Evolutionary conservation across 2,113 vertebrate genomes (phyloP), one percentile per base, ranked within the genome.

Genomic region (Halichoeres trimaculatus): DNA sequence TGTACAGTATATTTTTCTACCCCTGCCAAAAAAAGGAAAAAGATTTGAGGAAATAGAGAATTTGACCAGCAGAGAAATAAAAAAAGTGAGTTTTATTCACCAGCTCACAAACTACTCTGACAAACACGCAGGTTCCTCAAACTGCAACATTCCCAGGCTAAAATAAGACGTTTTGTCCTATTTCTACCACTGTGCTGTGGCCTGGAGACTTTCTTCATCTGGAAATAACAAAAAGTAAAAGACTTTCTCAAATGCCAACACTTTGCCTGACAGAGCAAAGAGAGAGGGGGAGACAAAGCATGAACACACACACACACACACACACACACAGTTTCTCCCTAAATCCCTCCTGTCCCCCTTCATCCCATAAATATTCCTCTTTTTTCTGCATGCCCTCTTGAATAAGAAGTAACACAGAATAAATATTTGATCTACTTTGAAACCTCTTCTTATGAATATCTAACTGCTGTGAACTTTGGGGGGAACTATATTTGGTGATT

Each of bases 391-490:
- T 68, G 34, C 43, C 20, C 51, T 14, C 34, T 60, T 58, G 48
- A 23, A 54, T 62, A 58, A 41, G 35, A 65, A 61, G 16, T 48
- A 55, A 73, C 78, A 84, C 61, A 77, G 70, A 85, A 73, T 74
- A 78, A 83, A 80, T 76, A 68, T 83, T 78, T 78, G 51, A 85
- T 84, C 61, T 35, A 73, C 64, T 83, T 78, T 83, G 58, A 86
- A 83, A 79, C 54, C 14, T 35, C 62, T 76, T 80, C 48, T 56
- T 58, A 78, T 82, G 78, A 82, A 84, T 74, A 72, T 63, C 58
- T 67, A 82, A 70, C 43, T 80, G 19, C 38, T 47, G 34, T 60
- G 34, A 85, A 83, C 70, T 86, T 85, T 73, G 78, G 78, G 69
- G 53, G 41, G 12, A 78, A 69, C 81, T 81, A 73, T 85, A 73